phyloP scores from a whole-genome alignment of 2,113 vertebrate species.

The Epinephelus moara region DNA sequence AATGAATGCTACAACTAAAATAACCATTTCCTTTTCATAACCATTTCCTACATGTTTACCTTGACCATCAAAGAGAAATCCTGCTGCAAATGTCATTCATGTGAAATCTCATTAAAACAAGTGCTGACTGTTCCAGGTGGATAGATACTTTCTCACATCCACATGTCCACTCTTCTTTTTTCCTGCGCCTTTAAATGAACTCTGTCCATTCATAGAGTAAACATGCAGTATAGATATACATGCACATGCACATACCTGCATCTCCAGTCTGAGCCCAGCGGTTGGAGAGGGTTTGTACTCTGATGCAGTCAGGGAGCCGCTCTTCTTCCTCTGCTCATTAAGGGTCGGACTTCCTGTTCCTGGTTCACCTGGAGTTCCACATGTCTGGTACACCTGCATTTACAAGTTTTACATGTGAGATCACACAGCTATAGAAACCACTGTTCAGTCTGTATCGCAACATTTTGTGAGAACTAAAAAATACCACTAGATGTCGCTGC shows the following conservation, averaged over 20 bases:
- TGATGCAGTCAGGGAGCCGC: conserved; percentile 72
- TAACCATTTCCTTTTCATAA: neutral
- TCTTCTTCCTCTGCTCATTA: conserved; percentile 84
- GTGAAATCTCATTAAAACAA: neutral
- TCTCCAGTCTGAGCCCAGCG: conserved; percentile 83
- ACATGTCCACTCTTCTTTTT: neutral
- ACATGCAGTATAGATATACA: neutral
- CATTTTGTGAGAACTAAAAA: neutral
- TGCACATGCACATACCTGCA: conserved; percentile 81
- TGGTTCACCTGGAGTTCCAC: conserved; percentile 87
- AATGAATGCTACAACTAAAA: neutral
- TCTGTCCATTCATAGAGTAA: neutral
- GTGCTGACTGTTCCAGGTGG: neutral
- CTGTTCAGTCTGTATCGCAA: neutral
- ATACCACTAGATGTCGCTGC: conserved; percentile 60
- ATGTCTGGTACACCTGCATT: conserved; percentile 90
- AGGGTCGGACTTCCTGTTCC: conserved; percentile 81
- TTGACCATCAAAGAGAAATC: neutral
- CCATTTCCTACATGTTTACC: neutral
- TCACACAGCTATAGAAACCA: neutral
- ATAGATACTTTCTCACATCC: too few species aligned
- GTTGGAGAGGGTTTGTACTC: conserved; percentile 84
- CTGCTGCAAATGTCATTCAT: neutral
- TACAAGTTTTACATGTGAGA: neutral
- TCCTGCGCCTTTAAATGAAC: too few species aligned